Evolutionary conservation across 2,113 vertebrate genomes (phyloP), one percentile per base, ranked within the genome.

Genomic region (Pogonocichla stellata): DNA sequence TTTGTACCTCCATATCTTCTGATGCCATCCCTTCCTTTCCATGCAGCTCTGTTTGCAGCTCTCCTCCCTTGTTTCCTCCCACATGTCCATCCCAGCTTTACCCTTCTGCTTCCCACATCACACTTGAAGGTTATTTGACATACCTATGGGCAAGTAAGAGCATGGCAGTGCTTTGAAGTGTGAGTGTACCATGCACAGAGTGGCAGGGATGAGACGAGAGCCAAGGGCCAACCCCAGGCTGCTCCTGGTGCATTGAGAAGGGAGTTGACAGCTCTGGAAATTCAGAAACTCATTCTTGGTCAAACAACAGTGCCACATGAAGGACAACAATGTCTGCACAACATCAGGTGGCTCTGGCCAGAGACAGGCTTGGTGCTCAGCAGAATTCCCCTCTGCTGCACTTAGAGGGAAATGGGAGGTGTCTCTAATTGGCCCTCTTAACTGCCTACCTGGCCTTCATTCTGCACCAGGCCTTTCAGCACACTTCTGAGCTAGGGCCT

Each of bases 151-250:
- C 51, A 72, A 42, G 40, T 4, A 43, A 51, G 36, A 38, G 7
- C 17, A 5, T 0, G 16, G 56, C 43, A 78, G 60, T 0, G 5
- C 64, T 38, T 36, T 12, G 6, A 62, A n/a, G 20, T 1, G 1
- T 20, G 25, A 36, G 10, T 18, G 22, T 43, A 51, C 38, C 78
- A 36, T n/a, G 34, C 0, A 0, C 11, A 40, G 42, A 19, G 16
- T 15, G 31, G 28, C 54, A 87, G 36, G 51, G 51, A 53, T 31
- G 28, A 53, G 19, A 81, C 0, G 0, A 86, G n/a, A 65, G 75
- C 16, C n/a, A 31, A 40, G 31, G 25, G 42, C 57, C 71, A 40
- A 22, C 22, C 13, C 24, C 9, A 64, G 28, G 33, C 29, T 28
- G 24, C 47, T 86, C 38, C 65, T 61, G 34, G 18, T 11, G 24